Evolutionary conservation across 2,113 vertebrate genomes (phyloP).

Genomic region (Ursus arctos): DNA sequence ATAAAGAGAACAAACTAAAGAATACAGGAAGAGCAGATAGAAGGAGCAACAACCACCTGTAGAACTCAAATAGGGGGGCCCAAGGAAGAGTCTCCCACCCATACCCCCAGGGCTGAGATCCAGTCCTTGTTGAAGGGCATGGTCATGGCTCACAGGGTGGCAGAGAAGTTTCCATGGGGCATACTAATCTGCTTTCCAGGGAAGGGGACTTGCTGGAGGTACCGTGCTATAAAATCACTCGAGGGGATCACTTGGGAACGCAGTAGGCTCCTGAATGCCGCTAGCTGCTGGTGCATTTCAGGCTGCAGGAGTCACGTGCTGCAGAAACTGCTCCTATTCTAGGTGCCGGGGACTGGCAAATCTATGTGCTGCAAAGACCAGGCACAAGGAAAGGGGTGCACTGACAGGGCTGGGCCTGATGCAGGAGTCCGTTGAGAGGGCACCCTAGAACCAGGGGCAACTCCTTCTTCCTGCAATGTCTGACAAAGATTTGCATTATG

Average conservation of each 20-base stretch:
- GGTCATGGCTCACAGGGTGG: neutral
- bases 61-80: neutral
- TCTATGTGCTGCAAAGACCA: neutral
- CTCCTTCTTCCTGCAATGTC: neutral
- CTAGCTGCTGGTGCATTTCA: neutral
- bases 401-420: neutral
- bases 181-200: neutral
- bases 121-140: neutral
- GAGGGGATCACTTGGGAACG: neutral
- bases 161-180: neutral
- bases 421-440: neutral
- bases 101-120: neutral
- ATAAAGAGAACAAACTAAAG: neutral
- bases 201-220: neutral
- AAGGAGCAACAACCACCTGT: neutral
- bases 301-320: too few species aligned
- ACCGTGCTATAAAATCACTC: neutral
- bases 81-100: neutral
- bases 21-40: neutral
- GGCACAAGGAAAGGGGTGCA: neutral
- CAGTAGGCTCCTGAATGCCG: neutral
- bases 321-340: rapidly evolving
- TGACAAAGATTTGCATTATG: neutral
- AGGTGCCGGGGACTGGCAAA: rapidly evolving
- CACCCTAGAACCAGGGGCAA: neutral